These are phyloP conservation scores for Andrena flavipes DNA, from an alignment of 2,888 invertebrate species.

Conservation along the genomic window DNA sequence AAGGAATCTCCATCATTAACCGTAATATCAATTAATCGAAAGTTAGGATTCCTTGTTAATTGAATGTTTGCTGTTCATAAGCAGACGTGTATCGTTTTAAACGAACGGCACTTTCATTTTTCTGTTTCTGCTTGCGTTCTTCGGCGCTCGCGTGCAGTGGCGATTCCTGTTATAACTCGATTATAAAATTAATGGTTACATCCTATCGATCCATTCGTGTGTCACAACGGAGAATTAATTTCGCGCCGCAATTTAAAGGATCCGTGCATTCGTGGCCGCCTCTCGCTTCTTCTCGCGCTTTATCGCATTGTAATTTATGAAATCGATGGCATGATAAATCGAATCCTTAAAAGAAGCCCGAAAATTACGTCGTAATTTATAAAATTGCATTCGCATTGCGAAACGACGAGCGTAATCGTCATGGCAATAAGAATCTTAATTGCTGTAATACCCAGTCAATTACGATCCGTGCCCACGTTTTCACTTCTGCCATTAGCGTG, in stretches of 20 bases:
- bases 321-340: constrained; percentile 23
- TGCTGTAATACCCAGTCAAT: constrained; percentile 27
- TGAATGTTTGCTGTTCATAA: constrained; percentile 10
- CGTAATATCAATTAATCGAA: constrained; percentile 13
- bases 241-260: background rate
- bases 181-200: constrained; percentile 12
- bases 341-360: background rate
- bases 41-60: background rate
- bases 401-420: constrained; percentile 8
- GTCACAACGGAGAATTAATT: constrained; percentile 27
- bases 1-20: background rate
- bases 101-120: background rate
- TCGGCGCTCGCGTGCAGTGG: background rate
- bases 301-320: constrained; percentile 36
- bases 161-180: background rate
- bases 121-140: too few relatives aligned
- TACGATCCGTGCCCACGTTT: constrained; percentile 14
- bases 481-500: constrained; percentile 3
- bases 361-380: constrained; percentile 36
- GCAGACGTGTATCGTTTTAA: background rate
- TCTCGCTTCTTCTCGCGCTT: constrained; percentile 1
- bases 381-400: constrained; percentile 1
- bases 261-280: background rate
- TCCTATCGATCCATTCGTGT: background rate
- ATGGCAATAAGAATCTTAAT: constrained; percentile 43